Conservation (phyloP, 2,113 vertebrate genomes). For the Sapayoa aenigma region DNA sequence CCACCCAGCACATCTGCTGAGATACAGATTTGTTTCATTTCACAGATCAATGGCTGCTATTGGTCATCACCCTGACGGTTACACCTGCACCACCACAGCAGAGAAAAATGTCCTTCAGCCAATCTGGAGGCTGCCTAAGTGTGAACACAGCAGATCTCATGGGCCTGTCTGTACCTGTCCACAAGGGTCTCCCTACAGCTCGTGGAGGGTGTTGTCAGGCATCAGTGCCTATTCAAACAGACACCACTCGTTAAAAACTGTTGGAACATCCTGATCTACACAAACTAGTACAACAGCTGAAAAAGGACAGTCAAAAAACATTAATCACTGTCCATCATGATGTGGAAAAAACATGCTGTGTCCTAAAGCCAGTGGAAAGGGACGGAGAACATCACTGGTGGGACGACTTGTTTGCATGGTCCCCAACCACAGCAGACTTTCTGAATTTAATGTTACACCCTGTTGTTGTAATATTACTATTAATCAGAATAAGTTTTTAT, state of each 20-base stretch:
- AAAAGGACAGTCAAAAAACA: neutral
- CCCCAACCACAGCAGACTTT: neutral
- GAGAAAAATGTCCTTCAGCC: neutral
- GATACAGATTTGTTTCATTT: neutral
- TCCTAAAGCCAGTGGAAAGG: neutral
- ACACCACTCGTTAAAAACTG: neutral
- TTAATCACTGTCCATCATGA: neutral
- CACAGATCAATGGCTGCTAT: neutral
- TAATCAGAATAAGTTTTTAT: neutral
- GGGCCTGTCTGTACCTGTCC: neutral
- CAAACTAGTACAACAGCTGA: neutral
- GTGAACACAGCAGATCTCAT: neutral
- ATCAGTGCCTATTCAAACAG: neutral
- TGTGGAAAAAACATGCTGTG: neutral
- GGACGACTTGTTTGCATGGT: neutral
- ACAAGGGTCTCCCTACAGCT: neutral
- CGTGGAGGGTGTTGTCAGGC: neutral
- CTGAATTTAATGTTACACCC: neutral
- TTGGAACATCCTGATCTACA: neutral
- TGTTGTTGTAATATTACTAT: neutral
- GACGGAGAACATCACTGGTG: neutral
- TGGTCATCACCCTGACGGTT: too few species aligned
- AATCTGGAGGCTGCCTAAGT: neutral
- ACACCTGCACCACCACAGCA: neutral
- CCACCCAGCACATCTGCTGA: neutral